Conservation (phyloP, 2,797 vertebrate species). For the Sphenodon punctatus region DNA sequence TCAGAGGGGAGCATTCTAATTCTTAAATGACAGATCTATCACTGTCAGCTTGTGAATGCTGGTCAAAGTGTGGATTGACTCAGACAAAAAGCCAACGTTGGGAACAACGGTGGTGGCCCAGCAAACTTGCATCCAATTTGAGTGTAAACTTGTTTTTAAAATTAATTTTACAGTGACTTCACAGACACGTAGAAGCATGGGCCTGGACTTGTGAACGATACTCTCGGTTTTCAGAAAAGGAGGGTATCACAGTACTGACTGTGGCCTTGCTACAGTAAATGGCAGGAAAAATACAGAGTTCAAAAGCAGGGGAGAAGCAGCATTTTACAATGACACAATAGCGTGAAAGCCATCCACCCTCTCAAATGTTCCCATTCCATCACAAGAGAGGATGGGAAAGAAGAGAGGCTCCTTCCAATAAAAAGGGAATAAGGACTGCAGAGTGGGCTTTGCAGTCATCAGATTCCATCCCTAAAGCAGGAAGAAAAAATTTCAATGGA, state of each 20-base stretch:
- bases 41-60: background rate
- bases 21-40: background rate
- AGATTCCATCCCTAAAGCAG: background rate
- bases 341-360: background rate
- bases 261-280: background rate
- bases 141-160: too few species aligned
- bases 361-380: accelerated
- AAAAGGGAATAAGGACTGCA: accelerated
- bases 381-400: background rate
- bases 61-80: background rate
- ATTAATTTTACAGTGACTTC: too few species aligned
- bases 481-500: background rate
- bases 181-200: background rate
- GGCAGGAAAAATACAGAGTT: background rate
- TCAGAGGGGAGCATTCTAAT: background rate
- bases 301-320: background rate
- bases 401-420: background rate
- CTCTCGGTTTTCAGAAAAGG: accelerated
- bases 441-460: background rate
- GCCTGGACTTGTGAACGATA: accelerated
- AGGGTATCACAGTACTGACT: background rate
- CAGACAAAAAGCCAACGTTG: background rate
- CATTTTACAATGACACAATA: background rate
- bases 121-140: too few species aligned
- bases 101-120: background rate